Evolutionary conservation across 2,113 vertebrate species (phyloP).

Genomic region (Fregata magnificens): DNA sequence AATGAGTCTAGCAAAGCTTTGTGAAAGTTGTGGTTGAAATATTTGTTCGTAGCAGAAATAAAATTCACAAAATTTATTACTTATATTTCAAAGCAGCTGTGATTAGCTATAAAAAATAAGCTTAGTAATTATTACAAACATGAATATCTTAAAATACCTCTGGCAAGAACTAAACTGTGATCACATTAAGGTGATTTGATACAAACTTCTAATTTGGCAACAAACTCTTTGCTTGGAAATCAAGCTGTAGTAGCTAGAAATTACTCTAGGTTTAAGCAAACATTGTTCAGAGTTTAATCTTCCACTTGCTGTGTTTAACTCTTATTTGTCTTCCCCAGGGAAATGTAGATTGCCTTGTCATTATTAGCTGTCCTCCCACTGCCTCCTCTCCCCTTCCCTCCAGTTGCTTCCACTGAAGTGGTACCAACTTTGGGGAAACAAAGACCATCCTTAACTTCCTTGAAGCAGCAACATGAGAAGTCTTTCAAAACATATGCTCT

Average conservation of each 20-base stretch:
- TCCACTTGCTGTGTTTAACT: conserved; percentile 24
- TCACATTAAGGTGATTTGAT: conserved; percentile 27
- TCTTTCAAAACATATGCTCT: not conserved
- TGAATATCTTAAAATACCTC: conserved; percentile 28
- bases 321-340: not conserved
- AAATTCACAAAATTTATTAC: not conserved
- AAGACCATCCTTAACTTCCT: not conserved
- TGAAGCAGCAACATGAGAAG: not conserved
- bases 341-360: not conserved
- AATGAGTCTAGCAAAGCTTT: conserved; percentile 6
- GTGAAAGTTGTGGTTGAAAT: conserved; percentile 29
- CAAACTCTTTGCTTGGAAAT: conserved; percentile 44
- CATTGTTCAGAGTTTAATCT: not conserved
- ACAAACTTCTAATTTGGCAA: conserved; percentile 46
- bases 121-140: conserved; percentile 28
- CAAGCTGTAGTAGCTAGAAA: conserved; percentile 20
- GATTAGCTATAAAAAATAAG: conserved; percentile 52
- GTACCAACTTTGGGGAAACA: not conserved
- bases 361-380: not conserved
- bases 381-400: not conserved
- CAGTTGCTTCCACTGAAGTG: not conserved
- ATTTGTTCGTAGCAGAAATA: not conserved
- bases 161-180: conserved; percentile 21
- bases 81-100: conserved; percentile 23
- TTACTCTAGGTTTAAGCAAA: conserved; percentile 13